Base-by-base conservation (phyloP, 2,888 invertebrate genomes). In the Petrophora chlorosata region DNA sequence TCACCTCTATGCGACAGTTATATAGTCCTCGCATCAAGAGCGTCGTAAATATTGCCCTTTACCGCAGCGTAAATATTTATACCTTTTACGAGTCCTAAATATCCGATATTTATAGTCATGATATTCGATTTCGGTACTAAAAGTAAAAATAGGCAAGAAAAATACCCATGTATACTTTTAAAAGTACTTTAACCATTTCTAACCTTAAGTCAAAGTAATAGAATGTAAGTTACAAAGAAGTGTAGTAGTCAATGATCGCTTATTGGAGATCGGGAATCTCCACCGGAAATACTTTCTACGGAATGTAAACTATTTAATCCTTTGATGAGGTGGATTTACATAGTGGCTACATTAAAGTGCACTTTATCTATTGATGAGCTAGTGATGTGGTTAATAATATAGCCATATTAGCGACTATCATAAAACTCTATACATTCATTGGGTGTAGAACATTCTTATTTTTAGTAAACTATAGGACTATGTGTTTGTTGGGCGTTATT, bases 11-110 rank as follows among this genome's bases (percentile, higher is more conserved):
- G n/a, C n/a, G n/a, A n/a, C n/a, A n/a, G n/a, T n/a, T n/a, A n/a
- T n/a, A n/a, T n/a, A n/a, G n/a, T n/a, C n/a, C n/a, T n/a, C n/a
- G n/a, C 45, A 17, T 9, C 32, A 19, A 15, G 13, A 16, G 33
- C 33, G 15, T 35, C 30, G 25, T 47, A 35, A 47, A 48, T 14
- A 30, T 35, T 47, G 36, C 40, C 40, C 35, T 41, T 29, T 25
- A 23, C 41, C 22, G 65, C 63, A 63, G 63, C 65, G 68, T 74
- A 76, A 81, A 82, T 80, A 79, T 80, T 84, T 79, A 81, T 68
- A 49, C 50, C 52, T 52, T 56, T 59, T 52, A 59, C 49, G 72
- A 73, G 67, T 70, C 59, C 66, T 74, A 75, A 79, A 80, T 71
- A 73, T 68, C 67, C 70, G 63, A 64, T 66, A 66, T 74, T 70